These are phyloP conservation scores for Drosophila austrosaltans DNA, from an alignment of 2,888 invertebrate genomes.

Conservation along the genomic window DNA sequence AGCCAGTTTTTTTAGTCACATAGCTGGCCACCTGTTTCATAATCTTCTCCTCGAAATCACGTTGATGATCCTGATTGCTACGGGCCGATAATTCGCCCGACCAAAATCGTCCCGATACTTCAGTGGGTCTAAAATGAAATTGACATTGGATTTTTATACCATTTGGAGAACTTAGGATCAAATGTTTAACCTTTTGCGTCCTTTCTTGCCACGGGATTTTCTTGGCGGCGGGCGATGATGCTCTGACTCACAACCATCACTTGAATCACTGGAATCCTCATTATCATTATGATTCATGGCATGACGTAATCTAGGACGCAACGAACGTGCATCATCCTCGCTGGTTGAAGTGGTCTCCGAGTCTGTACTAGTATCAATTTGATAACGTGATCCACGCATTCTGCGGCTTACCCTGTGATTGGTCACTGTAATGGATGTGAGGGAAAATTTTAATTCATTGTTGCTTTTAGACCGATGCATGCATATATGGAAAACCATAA, in stretches of 20 bases:
- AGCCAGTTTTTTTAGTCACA: constrained; percentile 81
- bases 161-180: background rate
- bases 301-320: constrained; percentile 54
- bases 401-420: constrained; percentile 65
- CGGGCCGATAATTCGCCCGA: constrained; percentile 90
- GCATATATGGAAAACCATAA: too few species aligned
- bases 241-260: constrained; percentile 83
- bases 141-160: background rate
- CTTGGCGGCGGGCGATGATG: constrained; percentile 63
- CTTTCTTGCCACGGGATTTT: constrained; percentile 63
- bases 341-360: constrained; percentile 80
- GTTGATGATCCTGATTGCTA: constrained; percentile 94
- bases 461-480: background rate
- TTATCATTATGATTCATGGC: constrained; percentile 48
- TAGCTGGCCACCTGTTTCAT: constrained; percentile 84
- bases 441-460: background rate
- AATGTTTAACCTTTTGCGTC: constrained; percentile 55
- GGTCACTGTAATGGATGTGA: constrained; percentile 55
- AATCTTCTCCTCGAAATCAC: constrained; percentile 91
- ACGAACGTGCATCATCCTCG: constrained; percentile 60
- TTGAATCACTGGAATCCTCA: constrained; percentile 75
- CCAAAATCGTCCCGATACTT: constrained; percentile 88
- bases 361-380: constrained; percentile 81
- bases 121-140: constrained; percentile 52
- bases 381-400: constrained; percentile 58